Conservation (phyloP, 1,140 invertebrate genomes). For the Diprion similis region DNA sequence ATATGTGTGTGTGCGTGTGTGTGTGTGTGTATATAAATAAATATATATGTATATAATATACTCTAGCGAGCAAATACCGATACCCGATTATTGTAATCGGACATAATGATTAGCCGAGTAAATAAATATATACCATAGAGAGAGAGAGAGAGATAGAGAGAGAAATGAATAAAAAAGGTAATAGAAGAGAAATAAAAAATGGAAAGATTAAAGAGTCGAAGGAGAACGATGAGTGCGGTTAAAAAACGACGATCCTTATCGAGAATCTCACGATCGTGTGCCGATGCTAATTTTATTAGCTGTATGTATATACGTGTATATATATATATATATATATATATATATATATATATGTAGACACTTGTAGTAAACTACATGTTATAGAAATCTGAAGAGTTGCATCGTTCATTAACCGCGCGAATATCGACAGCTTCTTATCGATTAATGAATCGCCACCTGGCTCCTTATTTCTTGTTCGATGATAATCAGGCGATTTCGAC, state of each 20-base stretch:
- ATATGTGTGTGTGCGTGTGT: too few species aligned
- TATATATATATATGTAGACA: too few species aligned
- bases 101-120: slow-evolving; percentile 10
- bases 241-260: not conserved
- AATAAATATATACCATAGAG: not conserved
- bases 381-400: too few species aligned
- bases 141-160: not conserved
- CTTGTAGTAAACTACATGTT: too few species aligned
- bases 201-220: not conserved
- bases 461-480: too few species aligned
- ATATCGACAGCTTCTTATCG: too few species aligned
- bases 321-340: too few species aligned
- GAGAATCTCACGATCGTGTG: not conserved
- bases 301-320: not conserved
- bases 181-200: not conserved
- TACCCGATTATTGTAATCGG: slow-evolving; percentile 15
- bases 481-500: too few species aligned
- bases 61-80: slow-evolving; percentile 19
- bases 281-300: not conserved
- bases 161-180: not conserved
- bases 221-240: not conserved
- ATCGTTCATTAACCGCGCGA: too few species aligned
- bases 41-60: not conserved
- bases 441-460: too few species aligned
- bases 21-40: too few species aligned